phyloP scores from a whole-genome alignment of 1,140 invertebrate genomes.

The Apocrypta bakeri region DNA sequence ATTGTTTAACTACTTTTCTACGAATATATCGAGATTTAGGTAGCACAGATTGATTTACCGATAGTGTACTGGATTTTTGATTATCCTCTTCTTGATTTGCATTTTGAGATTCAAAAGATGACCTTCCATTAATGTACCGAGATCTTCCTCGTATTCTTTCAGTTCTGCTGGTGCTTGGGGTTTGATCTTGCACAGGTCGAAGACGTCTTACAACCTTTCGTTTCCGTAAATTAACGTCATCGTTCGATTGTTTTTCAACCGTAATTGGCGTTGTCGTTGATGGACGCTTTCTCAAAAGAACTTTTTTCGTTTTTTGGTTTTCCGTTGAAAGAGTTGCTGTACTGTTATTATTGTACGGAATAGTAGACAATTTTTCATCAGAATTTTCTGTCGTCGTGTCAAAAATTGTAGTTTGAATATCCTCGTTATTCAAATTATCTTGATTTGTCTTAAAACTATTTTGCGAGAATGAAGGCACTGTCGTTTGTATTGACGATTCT shows the following conservation, averaged over 20 bases:
- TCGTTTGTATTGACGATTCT: conserved; percentile 43
- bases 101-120: neutral
- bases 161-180: neutral
- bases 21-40: conserved; percentile 60
- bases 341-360: neutral
- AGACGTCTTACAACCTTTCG: conserved; percentile 65
- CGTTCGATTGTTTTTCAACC: conserved; percentile 31
- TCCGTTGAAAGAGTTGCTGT: neutral
- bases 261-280: conserved; percentile 23
- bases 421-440: conserved; percentile 10
- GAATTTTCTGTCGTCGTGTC: conserved; percentile 6
- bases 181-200: conserved; percentile 52
- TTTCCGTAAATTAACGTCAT: conserved; percentile 43
- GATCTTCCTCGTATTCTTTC: conserved; percentile 2
- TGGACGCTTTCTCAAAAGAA: conserved; percentile 58
- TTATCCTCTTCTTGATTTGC: conserved; percentile 7
- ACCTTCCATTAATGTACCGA: neutral
- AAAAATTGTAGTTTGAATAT: conserved; percentile 29
- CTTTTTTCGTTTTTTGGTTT: conserved; percentile 56
- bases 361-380: neutral
- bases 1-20: conserved; percentile 53
- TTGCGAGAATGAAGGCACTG: conserved; percentile 27
- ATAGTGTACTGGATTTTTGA: conserved; percentile 41
- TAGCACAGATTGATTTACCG: conserved; percentile 42
- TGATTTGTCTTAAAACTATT: conserved; percentile 2